These are phyloP conservation scores for Glaucopsyche alexis DNA, from an alignment of 2,888 invertebrate species.

Conservation along the genomic window DNA sequence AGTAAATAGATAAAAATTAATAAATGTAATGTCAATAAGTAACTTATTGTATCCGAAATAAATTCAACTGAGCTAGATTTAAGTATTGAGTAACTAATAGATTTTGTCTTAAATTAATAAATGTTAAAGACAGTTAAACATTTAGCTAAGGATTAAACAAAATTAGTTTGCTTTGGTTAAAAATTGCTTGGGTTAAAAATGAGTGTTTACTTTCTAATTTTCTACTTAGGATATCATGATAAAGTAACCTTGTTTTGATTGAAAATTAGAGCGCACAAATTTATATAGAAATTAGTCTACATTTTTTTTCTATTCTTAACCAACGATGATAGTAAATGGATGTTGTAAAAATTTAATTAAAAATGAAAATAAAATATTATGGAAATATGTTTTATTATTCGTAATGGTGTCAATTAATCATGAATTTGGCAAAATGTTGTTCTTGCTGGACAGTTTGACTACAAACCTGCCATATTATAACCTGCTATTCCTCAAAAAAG, in stretches of 20 bases:
- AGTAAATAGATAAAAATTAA: not conserved
- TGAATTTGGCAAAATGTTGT: not conserved
- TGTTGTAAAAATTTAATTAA: slow-evolving; percentile 68
- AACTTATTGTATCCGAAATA: not conserved
- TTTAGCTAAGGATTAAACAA: not conserved
- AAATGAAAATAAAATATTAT: slow-evolving; percentile 43
- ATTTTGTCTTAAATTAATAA: not conserved
- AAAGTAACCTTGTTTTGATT: not conserved
- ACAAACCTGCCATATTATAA: not conserved
- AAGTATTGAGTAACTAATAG: not conserved
- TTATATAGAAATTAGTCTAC: not conserved
- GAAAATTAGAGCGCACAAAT: slow-evolving; percentile 18
- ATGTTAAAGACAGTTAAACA: not conserved
- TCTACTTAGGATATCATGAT: not conserved
- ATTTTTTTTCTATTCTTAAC: slow-evolving; percentile 4
- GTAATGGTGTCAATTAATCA: too few relatives aligned
- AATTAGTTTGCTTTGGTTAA: not conserved
- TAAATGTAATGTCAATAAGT: too few relatives aligned
- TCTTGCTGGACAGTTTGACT: not conserved
- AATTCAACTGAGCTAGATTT: not conserved
- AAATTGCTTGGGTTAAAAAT: not conserved
- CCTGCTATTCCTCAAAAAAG: slow-evolving; percentile 7
- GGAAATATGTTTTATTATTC: not conserved
- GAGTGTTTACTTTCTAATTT: not conserved
- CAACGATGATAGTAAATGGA: slow-evolving; percentile 31